Evolutionary conservation across 1,140 invertebrate genomes (phyloP), one percentile per base, ranked within the genome.

Genomic region (Drosophila prosaltans): DNA sequence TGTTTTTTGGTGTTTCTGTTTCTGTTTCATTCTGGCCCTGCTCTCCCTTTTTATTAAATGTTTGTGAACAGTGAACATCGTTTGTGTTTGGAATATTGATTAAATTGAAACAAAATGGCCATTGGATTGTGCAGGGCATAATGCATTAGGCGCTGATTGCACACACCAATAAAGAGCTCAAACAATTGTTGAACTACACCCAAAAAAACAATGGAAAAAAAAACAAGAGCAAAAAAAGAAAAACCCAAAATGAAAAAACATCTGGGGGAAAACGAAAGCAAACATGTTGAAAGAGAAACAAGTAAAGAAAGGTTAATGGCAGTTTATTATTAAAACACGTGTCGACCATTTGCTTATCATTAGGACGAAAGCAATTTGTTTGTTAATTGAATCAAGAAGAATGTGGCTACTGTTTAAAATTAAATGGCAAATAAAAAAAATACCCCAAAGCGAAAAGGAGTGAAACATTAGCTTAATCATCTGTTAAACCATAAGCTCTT

Each of bases 31-130:
- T 28, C 28, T 39, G 8, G 48, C 16, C 21, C 10, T 26, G 21
- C 45, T 8, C 45, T 51, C 2, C 9, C 45, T 26, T n/a, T 58
- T 39, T 62, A 68, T 72, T 58, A 62, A 63, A 64, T 70, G 66
- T 61, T 57, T 71, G 57, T 54, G 69, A 66, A 28, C 58, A 39
- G 32, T 39, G 74, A 51, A 51, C 24, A 51, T 51, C 65, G 83
- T 66, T 75, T 86, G 82, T 88, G 82, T 72, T 83, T 77, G 67
- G 82, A 82, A 86, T 86, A 86, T 86, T 86, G 82, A 86, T 86
- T 88, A 88, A 88, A 86, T 77, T 76, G 81, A 74, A 65, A 41
- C 61, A 51, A 51, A 51, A 51, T 51, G 45, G 51, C 32, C 68
- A 66, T 21, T 65, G 60, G 11, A 55, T 72, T 60, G 81, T 72